phyloP scores from a whole-genome alignment of 2,797 vertebrate species.

The Synaphobranchus kaupii region DNA sequence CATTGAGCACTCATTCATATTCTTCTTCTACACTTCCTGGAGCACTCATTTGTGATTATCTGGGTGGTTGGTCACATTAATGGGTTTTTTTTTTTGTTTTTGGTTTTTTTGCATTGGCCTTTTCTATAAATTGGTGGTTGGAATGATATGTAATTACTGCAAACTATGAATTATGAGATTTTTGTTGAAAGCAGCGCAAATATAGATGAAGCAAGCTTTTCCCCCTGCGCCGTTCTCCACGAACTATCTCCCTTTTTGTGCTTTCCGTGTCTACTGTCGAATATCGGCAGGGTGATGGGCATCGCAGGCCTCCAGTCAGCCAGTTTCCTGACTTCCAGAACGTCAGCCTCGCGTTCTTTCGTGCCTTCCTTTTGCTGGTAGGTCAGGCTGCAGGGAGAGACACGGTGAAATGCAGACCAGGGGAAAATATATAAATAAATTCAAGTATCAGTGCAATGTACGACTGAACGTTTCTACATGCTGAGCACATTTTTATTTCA shows the following conservation, averaged over 20 bases:
- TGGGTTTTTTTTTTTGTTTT: not conserved
- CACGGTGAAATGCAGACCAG: not conserved
- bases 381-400: conserved; percentile 36
- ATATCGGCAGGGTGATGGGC: conserved; percentile 25
- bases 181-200: not conserved
- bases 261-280: not conserved
- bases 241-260: not conserved
- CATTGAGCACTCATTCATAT: not conserved
- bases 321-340: conserved; percentile 48
- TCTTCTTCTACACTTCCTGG: not conserved
- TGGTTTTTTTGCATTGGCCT: not conserved
- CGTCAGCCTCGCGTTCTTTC: conserved; percentile 38
- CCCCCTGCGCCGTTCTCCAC: not conserved
- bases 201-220: not conserved
- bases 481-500: not conserved
- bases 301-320: conserved; percentile 45
- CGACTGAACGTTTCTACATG: not conserved
- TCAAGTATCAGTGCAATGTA: not conserved
- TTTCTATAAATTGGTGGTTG: not conserved
- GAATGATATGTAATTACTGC: not conserved
- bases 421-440: not conserved
- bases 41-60: not conserved
- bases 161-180: not conserved
- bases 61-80: not conserved
- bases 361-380: conserved; percentile 38